phyloP scores from a whole-genome alignment of 2,797 vertebrate species.

The Melanotaenia maccullochi region DNA sequence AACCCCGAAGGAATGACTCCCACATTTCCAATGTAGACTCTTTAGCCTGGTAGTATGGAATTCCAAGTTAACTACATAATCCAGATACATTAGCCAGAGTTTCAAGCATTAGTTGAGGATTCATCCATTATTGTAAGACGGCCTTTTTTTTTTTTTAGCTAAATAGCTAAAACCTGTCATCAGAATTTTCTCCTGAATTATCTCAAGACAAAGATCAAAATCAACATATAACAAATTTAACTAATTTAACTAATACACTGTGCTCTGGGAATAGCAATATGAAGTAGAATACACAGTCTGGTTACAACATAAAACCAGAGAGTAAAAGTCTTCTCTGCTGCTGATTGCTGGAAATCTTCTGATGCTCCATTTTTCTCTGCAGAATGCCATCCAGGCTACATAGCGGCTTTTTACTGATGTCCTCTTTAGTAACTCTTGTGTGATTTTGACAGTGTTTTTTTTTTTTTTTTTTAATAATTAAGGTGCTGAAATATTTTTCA shows the following conservation, averaged over 20 bases:
- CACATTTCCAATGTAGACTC: not conserved
- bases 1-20: not conserved
- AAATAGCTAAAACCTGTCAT: not conserved
- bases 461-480: not conserved
- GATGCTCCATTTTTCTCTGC: not conserved
- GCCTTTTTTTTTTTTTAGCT: too few relatives aligned
- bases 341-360: not conserved
- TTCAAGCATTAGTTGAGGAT: not conserved
- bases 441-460: not conserved
- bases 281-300: too few relatives aligned
- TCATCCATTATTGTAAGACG: not conserved
- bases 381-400: not conserved
- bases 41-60: not conserved
- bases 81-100: not conserved
- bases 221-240: not conserved
- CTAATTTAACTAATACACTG: too few relatives aligned
- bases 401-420: not conserved
- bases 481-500: not conserved
- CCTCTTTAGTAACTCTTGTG: not conserved
- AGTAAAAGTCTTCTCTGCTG: not conserved
- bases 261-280: too few relatives aligned
- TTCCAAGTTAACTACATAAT: not conserved
- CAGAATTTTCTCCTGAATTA: not conserved
- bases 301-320: too few relatives aligned
- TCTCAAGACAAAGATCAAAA: not conserved